phyloP scores from a whole-genome alignment of 2,113 vertebrate genomes.

The Nannobrachium achirus region DNA sequence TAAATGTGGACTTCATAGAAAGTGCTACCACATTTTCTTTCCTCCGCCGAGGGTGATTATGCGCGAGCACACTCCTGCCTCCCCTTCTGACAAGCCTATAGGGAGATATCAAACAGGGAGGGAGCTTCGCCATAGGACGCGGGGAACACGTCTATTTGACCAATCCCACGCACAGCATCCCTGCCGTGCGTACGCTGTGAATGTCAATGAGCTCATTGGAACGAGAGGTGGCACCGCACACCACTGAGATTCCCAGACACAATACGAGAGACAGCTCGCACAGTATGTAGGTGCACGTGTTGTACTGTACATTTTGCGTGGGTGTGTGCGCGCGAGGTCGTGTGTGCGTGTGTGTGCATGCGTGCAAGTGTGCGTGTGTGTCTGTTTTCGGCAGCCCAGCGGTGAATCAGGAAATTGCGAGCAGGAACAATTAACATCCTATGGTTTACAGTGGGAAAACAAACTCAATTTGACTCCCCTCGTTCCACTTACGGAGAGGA shows the following conservation, averaged over 20 bases:
- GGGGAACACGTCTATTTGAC: slow-evolving; percentile 30
- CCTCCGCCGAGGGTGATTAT: slow-evolving; percentile 40
- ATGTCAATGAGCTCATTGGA: slow-evolving; percentile 52
- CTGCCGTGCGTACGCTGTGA: slow-evolving; percentile 10
- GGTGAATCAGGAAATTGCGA: slow-evolving; percentile 31
- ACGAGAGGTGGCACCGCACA: slow-evolving; percentile 4
- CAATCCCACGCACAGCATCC: slow-evolving; percentile 24
- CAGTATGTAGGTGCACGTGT: neutral
- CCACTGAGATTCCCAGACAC: slow-evolving; percentile 34
- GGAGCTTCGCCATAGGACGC: slow-evolving; percentile 26
- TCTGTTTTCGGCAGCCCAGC: slow-evolving; percentile 6
- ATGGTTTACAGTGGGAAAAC: slow-evolving; percentile 9
- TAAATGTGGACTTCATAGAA: too few relatives aligned
- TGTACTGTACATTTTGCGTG: neutral
- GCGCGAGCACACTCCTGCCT: slow-evolving; percentile 29
- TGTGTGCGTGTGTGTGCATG: slow-evolving; percentile 9
- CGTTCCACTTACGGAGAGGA: slow-evolving; percentile 10
- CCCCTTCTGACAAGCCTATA: slow-evolving; percentile 28
- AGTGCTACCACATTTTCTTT: too few relatives aligned
- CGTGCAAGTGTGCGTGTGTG: slow-evolving; percentile 1
- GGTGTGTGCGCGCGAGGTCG: too few relatives aligned
- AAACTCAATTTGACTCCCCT: slow-evolving; percentile 27
- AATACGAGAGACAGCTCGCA: neutral
- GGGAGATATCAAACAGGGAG: slow-evolving; percentile 18
- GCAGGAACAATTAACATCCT: slow-evolving; percentile 35